Percentiles rank a stretch among this genome's conserved stretches.
These are phyloP conservation scores for Heliconius sara DNA, from an alignment of 2,888 invertebrate genomes.

Conservation along the genomic window DNA sequence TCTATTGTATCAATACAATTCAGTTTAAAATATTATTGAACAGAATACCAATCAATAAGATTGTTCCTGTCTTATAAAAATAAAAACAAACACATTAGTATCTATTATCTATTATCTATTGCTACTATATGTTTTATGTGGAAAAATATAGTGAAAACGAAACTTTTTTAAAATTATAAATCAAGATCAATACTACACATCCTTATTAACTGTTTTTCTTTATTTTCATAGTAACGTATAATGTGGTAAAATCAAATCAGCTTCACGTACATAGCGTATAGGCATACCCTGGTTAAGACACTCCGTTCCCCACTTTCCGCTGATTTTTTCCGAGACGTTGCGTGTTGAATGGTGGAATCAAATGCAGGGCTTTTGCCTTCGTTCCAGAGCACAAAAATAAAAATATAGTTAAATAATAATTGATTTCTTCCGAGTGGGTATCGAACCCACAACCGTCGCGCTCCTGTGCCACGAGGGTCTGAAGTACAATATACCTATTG, in stretches of 20 bases:
- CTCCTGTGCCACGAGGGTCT: not conserved
- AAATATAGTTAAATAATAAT: not conserved
- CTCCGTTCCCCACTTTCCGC: not conserved
- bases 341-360: not conserved
- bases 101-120: not conserved
- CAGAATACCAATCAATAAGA: not conserved
- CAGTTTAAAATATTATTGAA: not conserved
- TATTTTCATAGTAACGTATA: not conserved
- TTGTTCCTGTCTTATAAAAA: not conserved
- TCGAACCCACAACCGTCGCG: not conserved
- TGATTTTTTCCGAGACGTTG: not conserved
- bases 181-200: too few species aligned
- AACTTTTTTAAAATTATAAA: too few species aligned
- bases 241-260: not conserved
- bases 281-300: not conserved
- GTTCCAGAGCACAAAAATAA: not conserved
- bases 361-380: not conserved
- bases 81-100: not conserved
- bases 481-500: too few species aligned
- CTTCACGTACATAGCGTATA: not conserved
- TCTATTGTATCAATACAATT: conserved; percentile 1
- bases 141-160: not conserved
- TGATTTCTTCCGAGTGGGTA: not conserved
- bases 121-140: not conserved
- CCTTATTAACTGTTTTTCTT: too few species aligned